Conservation (phyloP, 2,113 vertebrate species). For the Sceloporus tristichus region DNA sequence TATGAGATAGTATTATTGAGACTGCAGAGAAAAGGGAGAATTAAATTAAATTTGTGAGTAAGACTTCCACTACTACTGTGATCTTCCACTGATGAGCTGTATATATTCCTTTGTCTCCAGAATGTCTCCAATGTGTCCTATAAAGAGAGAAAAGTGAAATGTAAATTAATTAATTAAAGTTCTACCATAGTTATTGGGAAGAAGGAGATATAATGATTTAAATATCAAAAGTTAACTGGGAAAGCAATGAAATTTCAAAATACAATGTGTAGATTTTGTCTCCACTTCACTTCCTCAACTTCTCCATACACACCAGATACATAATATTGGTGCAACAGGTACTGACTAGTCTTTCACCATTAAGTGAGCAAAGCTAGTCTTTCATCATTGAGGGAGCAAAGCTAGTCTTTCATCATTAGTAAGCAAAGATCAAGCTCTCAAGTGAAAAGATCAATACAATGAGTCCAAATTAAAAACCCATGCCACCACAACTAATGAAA, state of each 20-base stretch:
- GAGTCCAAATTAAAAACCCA: neutral
- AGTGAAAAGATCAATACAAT: neutral
- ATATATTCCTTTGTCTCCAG: neutral
- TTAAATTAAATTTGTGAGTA: neutral
- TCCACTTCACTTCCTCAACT: too few relatives aligned
- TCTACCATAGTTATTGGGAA: too few relatives aligned
- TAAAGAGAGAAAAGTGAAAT: too few relatives aligned
- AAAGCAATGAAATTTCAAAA: neutral
- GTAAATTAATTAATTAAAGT: too few relatives aligned
- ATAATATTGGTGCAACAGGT: neutral
- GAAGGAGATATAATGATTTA: too few relatives aligned
- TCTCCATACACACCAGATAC: neutral
- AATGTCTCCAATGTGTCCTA: neutral
- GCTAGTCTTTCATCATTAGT: slow-evolving; percentile 19
- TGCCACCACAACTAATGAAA: neutral
- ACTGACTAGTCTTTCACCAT: neutral
- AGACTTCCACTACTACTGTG: slow-evolving; percentile 7
- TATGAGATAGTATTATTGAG: too few relatives aligned
- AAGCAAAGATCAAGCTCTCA: neutral
- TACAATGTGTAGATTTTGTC: neutral
- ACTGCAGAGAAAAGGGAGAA: too few relatives aligned
- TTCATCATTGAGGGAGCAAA: neutral
- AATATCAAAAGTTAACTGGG: neutral
- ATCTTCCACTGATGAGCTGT: neutral
- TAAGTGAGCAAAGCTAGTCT: neutral